These are phyloP conservation scores for Calvadosia cruxmelitensis DNA, from an alignment of 30 jellyfish, hydroid and myxozoan genomes.

Conservation along the genomic window DNA sequence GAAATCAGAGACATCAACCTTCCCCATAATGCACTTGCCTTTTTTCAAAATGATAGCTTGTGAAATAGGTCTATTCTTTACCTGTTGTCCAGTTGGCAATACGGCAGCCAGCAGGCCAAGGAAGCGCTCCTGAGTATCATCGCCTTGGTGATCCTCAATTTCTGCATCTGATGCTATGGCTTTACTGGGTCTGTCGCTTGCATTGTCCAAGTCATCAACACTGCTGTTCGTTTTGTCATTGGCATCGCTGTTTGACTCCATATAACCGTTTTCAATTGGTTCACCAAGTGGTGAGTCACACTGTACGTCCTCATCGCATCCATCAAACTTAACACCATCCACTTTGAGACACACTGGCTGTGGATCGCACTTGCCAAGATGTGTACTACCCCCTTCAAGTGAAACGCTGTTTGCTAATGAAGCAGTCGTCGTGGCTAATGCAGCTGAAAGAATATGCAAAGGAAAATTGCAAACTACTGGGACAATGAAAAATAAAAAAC, in stretches of 20 bases:
- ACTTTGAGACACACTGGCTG: no score
- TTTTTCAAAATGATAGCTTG: no score
- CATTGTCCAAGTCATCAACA: background rate
- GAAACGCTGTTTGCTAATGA: no score
- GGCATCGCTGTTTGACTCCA: background rate
- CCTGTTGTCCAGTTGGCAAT: slow-evolving; percentile 60
- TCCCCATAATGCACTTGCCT: no score
- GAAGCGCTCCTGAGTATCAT: slow-evolving; percentile 39
- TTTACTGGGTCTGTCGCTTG: background rate
- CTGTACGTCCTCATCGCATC: background rate
- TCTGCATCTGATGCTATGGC: background rate
- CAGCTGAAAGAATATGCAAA: no score
- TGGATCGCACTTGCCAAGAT: no score
- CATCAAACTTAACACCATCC: no score
- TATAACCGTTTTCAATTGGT: background rate
- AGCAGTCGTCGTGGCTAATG: no score
- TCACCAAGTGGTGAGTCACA: background rate
- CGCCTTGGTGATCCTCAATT: background rate
- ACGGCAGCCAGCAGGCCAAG: slow-evolving; percentile 69
- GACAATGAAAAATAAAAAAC: no score
- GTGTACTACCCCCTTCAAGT: no score
- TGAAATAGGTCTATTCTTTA: no score
- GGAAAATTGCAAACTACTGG: no score
- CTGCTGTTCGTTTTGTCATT: background rate
- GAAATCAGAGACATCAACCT: background rate